Evolutionary conservation across 1,140 invertebrate genomes (phyloP), one percentile per base, ranked within the genome.

Genomic region (Metaphire vulgaris): DNA sequence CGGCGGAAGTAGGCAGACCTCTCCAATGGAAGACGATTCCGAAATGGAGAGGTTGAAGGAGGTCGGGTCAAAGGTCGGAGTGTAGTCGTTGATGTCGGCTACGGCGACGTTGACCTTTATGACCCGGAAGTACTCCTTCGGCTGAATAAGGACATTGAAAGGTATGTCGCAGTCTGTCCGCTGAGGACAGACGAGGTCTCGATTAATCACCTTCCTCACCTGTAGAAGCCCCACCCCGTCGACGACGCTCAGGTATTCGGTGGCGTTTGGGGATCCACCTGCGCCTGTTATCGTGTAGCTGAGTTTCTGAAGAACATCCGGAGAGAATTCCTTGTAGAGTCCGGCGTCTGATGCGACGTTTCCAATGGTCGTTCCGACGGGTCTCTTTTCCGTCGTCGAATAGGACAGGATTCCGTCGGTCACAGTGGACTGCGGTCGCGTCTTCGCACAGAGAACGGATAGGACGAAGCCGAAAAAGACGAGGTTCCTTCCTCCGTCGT

Each of bases 211-310:
- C 16, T 31, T 56, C 21, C 34, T 28, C 29, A 69, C 33, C 66
- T 66, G 33, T 26, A 78, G 77, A 1, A 71, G 33, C n/a, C 77
- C 71, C 85, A 85, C 75, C 21, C 28, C 29, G 6, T 71, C 69
- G 30, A 30, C 69, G 29, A 32, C n/a, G 30, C n/a, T n/a, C 30
- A 71, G n/a, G n/a, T n/a, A 29, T 30, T 26, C 69, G 30, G 33
- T 33, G 30, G 26, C 30, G 1, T 16, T 16, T 56, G 41, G 41
- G 6, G 41, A 56, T 12, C 6, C 6, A 12, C 41, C 6, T 56
- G 6, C 21, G 41, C 21, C 21, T 56, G 41, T 12, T 56, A 21
- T 56, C 41, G 41, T 12, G 6, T 6, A 56, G 6, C 26, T 16
- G 69, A 71, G n/a, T n/a, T n/a, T n/a, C n/a, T n/a, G n/a, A n/a